Base-by-base conservation (phyloP, 2,888 invertebrate species). In the Tuta absoluta region DNA sequence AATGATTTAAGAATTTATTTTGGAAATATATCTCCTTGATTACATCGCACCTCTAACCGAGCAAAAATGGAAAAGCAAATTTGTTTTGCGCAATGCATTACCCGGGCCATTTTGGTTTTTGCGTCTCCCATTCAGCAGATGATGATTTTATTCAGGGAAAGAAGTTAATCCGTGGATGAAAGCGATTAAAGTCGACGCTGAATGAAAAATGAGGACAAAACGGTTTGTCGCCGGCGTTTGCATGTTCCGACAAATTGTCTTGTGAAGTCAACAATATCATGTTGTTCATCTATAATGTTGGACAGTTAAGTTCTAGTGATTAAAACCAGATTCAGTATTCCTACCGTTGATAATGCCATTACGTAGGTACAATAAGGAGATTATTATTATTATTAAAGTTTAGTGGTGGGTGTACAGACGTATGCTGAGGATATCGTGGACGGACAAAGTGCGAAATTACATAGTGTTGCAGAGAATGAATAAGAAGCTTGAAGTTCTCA, bases 21-120 rank as follows among this genome's bases (percentile, higher is more conserved):
- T n/a, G n/a, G n/a, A n/a, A n/a, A n/a, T n/a, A n/a, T n/a, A n/a
- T n/a, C n/a, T n/a, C n/a, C n/a, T n/a, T n/a, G n/a, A n/a, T n/a
- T n/a, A n/a, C n/a, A n/a, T n/a, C n/a, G 10, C 4, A 10, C 4
- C 33, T 10, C 10, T 63, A 63, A 51, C 41, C 23, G 23, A 58
- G 60, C 21, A 45, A 51, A 74, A 76, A 75, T 72, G 71, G 69
- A 49, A 72, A 71, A 71, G 69, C 68, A 74, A 76, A 71, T 75
- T 73, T 75, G 68, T 73, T 72, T 71, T 67, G 67, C 70, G 68
- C 63, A 75, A 75, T 74, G 73, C 76, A 72, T 76, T 75, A 75
- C 72, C 66, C 66, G 65, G 63, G 69, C 70, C 73, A 75, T 76
- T 79, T 77, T 68, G 70, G 68, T 68, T 73, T 75, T 71, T 62